A percentile compares a stretch with the other conserved stretches of the same genome.
Conservation (phyloP, 2,797 vertebrate species). For the Propithecus deckenii region DNA sequence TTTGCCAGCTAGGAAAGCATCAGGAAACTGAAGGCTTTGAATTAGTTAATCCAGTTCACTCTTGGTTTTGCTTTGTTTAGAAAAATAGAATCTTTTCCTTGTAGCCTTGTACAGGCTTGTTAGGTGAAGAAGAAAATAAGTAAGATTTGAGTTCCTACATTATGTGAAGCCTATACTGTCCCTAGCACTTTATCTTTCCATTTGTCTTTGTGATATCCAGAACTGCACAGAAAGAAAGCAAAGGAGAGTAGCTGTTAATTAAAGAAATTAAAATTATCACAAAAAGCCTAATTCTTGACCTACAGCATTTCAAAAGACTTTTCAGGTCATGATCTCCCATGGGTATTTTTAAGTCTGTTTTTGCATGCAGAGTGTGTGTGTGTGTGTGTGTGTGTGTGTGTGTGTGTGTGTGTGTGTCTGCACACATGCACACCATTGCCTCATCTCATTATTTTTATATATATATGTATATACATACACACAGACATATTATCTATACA, state of each 20-base stretch:
- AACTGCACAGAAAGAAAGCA: conserved; percentile 27
- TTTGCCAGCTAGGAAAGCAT: neutral
- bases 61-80: conserved; percentile 14
- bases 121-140: neutral
- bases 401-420: neutral
- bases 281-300: neutral
- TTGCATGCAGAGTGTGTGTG: neutral
- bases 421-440: neutral
- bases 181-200: neutral
- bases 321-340: neutral
- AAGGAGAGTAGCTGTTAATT: neutral
- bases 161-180: neutral
- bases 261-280: neutral
- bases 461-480: too few species aligned
- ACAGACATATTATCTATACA: neutral
- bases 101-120: neutral
- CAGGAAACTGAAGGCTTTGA: neutral
- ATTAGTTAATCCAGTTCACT: conserved; percentile 40
- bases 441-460: neutral
- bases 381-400: neutral
- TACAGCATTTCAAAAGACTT: neutral
- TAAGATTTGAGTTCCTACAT: neutral
- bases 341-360: neutral
- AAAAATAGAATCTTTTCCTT: neutral
- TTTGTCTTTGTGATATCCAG: conserved; percentile 13